Percentiles rank a stretch among this genome's conserved stretches.
phyloP scores from a whole-genome alignment of 2,888 invertebrate species.

The Lasioglossum leucozonium region DNA sequence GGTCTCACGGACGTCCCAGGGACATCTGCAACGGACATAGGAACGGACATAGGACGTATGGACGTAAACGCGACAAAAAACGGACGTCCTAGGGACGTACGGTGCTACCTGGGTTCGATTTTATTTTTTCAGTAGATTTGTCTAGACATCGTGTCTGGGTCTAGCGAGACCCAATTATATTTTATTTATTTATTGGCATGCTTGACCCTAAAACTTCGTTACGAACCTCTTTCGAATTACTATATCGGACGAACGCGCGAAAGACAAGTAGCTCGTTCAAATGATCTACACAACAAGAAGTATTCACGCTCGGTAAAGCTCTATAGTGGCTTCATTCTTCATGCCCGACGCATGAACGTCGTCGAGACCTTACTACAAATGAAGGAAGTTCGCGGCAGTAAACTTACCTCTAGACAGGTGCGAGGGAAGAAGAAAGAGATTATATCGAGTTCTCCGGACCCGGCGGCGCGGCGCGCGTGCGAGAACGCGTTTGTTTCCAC shows the following conservation, averaged over 20 bases:
- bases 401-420: conserved; percentile 24
- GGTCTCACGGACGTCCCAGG: too few relatives aligned
- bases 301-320: background rate
- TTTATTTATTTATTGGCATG: too few relatives aligned
- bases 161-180: too few relatives aligned
- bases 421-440: conserved; percentile 42
- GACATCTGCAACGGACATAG: too few relatives aligned
- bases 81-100: too few relatives aligned
- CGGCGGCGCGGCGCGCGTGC: background rate
- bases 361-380: conserved; percentile 22
- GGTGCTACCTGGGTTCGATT: too few relatives aligned
- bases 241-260: background rate
- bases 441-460: conserved; percentile 42
- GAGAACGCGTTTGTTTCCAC: conserved; percentile 62
- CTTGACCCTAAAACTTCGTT: too few relatives aligned
- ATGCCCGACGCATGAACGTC: conserved; percentile 9
- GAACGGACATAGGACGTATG: too few relatives aligned
- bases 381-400: conserved; percentile 42
- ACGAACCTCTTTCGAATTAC: too few relatives aligned
- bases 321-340: background rate
- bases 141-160: too few relatives aligned
- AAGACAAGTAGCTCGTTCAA: background rate
- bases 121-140: too few relatives aligned
- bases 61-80: too few relatives aligned
- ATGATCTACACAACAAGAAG: background rate